These are phyloP conservation scores for Carollia perspicillata DNA, from an alignment of 2,113 vertebrate species.

Conservation along the genomic window DNA sequence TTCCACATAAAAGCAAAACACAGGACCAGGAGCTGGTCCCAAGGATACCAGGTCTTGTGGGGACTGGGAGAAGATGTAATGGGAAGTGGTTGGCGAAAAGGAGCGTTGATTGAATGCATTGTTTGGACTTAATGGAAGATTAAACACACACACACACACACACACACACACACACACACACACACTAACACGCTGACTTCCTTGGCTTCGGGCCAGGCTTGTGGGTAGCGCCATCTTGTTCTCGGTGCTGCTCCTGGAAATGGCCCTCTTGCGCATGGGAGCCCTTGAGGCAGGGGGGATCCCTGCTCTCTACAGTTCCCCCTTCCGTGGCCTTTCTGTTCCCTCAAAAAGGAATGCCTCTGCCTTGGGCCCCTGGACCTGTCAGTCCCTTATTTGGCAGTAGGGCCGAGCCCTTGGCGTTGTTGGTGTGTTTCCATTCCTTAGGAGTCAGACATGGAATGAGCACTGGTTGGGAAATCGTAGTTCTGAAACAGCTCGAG, in stretches of 20 bases:
- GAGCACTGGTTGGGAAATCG: conserved; percentile 3
- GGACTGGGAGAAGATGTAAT: not conserved
- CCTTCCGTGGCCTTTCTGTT: conserved; percentile 12
- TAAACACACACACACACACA: not conserved
- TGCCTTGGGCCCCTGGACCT: not conserved
- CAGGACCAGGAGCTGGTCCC: not conserved
- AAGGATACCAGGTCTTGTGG: conserved; percentile 19
- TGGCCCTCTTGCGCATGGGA: not conserved
- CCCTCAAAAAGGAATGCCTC: not conserved
- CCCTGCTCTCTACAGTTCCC: not conserved
- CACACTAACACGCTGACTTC: not conserved
- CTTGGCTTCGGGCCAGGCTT: not conserved
- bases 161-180: not conserved
- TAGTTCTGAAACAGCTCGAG: not conserved
- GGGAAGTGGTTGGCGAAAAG: not conserved
- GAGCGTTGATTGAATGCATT: conserved; percentile 43
- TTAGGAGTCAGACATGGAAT: conserved; percentile 28
- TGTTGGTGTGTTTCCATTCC: conserved; percentile 47
- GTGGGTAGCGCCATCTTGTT: conserved; percentile 42
- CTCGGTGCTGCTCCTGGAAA: not conserved
- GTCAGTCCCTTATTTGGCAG: conserved; percentile 25
- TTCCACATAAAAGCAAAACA: conserved; percentile 30
- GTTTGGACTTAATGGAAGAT: conserved; percentile 19
- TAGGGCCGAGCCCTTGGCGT: not conserved
- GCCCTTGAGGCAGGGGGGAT: not conserved